These are phyloP conservation scores for Micrasema minimum DNA, from an alignment of 1,140 invertebrate species.

Conservation along the genomic window DNA sequence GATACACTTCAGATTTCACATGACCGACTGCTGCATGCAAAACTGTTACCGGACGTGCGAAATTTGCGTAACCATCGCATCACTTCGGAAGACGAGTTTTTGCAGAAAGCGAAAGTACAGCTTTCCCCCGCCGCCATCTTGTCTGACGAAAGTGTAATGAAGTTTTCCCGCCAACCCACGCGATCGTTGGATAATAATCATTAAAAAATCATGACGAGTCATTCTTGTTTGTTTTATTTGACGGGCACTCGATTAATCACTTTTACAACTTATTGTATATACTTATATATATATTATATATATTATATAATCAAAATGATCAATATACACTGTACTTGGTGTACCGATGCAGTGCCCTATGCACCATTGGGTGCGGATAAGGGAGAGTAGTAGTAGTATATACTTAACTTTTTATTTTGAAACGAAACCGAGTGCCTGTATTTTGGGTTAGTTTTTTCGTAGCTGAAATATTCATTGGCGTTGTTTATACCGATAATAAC, in stretches of 20 bases:
- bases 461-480: too few species aligned
- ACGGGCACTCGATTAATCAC: not conserved
- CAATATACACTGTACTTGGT: too few species aligned
- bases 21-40: not conserved
- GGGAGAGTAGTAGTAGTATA: too few species aligned
- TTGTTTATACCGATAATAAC: too few species aligned
- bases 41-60: conserved; percentile 26
- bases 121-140: conserved; percentile 31
- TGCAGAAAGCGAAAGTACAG: conserved; percentile 21
- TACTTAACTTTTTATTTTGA: too few species aligned
- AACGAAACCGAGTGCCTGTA: too few species aligned
- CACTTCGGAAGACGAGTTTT: conserved; percentile 28
- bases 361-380: too few species aligned
- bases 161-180: not conserved
- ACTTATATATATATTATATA: too few species aligned
- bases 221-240: conserved; percentile 9
- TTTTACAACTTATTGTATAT: too few species aligned
- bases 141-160: conserved; percentile 26
- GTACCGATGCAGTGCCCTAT: too few species aligned
- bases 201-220: not conserved
- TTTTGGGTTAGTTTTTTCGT: too few species aligned
- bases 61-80: conserved; percentile 32
- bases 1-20: not conserved
- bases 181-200: not conserved
- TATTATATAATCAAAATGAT: too few species aligned